Evolutionary conservation across 2,888 invertebrate species (phyloP).

Genomic region (Archips crataeganus): DNA sequence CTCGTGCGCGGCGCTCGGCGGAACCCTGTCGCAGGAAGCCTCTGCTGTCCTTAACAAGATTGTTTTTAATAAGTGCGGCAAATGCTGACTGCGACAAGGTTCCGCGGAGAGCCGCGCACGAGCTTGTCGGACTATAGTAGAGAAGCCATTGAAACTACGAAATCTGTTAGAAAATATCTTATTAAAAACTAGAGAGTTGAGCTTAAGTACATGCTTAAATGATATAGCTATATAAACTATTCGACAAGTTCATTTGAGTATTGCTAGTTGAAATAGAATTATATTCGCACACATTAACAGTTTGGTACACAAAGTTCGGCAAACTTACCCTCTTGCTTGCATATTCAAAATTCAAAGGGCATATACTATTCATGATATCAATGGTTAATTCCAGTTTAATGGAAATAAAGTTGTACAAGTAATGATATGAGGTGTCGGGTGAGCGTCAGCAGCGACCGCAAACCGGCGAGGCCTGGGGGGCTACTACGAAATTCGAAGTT

Average conservation of each 20-base stretch:
- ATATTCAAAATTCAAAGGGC: not conserved
- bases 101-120: no score
- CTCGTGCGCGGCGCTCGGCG: no score
- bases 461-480: slow-evolving; percentile 2
- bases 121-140: no score
- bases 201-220: not conserved
- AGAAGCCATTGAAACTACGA: no score
- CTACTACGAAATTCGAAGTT: no score
- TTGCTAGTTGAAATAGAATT: not conserved
- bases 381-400: slow-evolving; percentile 7
- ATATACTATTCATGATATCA: slow-evolving; percentile 3
- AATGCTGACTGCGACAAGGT: no score
- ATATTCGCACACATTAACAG: not conserved
- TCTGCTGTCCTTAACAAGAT: no score
- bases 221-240: no score
- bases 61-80: no score
- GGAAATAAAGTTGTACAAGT: slow-evolving; percentile 5
- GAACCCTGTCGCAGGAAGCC: no score
- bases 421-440: slow-evolving; percentile 17
- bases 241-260: not conserved
- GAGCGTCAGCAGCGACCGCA: slow-evolving; percentile 12
- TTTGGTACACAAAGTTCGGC: not conserved
- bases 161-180: no score
- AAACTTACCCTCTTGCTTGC: slow-evolving; percentile 1
- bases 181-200: not conserved